Percentiles rank a stretch among this genome's conserved stretches.
Conservation (phyloP, 1,140 invertebrate genomes). For the Caenorhabditis remanei region DNA sequence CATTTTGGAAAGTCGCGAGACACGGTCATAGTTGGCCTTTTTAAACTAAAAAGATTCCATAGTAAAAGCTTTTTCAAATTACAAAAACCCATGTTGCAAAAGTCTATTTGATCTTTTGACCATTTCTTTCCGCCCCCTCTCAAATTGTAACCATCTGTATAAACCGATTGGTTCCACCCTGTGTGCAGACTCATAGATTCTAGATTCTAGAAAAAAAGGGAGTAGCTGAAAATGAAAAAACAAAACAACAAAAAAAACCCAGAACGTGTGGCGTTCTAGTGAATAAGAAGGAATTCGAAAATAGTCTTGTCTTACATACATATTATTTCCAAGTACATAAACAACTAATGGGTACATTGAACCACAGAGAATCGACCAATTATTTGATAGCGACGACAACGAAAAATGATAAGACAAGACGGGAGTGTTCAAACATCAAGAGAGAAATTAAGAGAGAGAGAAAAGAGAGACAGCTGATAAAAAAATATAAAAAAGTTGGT, state of each 20-base stretch:
- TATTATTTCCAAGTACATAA: too few species aligned
- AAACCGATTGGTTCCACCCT: background rate
- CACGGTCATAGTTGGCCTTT: too few species aligned
- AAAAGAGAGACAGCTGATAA: constrained; percentile 34
- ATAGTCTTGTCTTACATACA: too few species aligned
- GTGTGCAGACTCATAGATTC: too few species aligned
- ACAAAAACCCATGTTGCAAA: background rate
- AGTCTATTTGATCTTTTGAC: background rate
- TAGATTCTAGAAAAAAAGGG: too few species aligned
- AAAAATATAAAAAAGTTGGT: background rate
- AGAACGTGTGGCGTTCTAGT: background rate
- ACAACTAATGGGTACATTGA: too few species aligned
- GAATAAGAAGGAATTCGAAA: too few species aligned
- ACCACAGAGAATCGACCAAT: background rate
- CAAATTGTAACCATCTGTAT: constrained; percentile 3
- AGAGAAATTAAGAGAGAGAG: background rate
- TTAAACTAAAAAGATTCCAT: too few species aligned
- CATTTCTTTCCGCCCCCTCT: background rate
- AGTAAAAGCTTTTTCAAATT: too few species aligned
- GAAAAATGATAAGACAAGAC: background rate
- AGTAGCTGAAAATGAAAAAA: too few species aligned
- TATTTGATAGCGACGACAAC: background rate
- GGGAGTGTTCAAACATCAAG: constrained; percentile 15
- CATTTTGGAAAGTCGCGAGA: too few species aligned
- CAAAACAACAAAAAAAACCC: too few species aligned